Evolutionary conservation across 2,113 vertebrate species (phyloP).

Genomic region (Stomatorhinus ivindoensis): DNA sequence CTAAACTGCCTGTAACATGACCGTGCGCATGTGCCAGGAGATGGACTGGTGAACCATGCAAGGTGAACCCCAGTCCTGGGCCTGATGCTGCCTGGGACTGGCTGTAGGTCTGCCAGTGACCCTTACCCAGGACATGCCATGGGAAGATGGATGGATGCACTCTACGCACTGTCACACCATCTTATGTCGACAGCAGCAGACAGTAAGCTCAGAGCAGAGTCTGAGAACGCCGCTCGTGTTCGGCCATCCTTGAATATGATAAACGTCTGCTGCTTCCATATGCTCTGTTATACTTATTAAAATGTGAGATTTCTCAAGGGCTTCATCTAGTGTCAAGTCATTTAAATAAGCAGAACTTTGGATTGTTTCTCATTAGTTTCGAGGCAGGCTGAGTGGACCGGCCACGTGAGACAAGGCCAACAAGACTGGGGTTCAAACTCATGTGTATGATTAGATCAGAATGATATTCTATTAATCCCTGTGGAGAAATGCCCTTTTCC

Average conservation of each 20-base stretch:
- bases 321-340: background rate
- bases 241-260: background rate
- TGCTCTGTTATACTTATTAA: background rate
- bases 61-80: background rate
- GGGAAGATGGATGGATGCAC: background rate
- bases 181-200: background rate
- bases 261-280: background rate
- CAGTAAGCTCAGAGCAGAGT: background rate
- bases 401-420: background rate
- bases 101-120: background rate
- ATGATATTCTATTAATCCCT: background rate
- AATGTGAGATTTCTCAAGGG: constrained; percentile 3
- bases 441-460: background rate
- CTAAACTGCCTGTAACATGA: background rate
- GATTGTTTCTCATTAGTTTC: background rate
- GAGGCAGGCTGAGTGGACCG: background rate
- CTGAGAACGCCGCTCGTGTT: background rate
- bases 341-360: background rate
- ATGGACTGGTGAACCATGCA: background rate
- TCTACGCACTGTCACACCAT: background rate
- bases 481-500: background rate
- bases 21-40: background rate
- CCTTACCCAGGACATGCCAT: background rate
- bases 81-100: background rate
- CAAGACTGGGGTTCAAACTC: background rate